Percentiles rank a stretch among this genome's conserved stretches.
Conservation (phyloP, 1,140 invertebrate species). For the Aphelinus certus region DNA sequence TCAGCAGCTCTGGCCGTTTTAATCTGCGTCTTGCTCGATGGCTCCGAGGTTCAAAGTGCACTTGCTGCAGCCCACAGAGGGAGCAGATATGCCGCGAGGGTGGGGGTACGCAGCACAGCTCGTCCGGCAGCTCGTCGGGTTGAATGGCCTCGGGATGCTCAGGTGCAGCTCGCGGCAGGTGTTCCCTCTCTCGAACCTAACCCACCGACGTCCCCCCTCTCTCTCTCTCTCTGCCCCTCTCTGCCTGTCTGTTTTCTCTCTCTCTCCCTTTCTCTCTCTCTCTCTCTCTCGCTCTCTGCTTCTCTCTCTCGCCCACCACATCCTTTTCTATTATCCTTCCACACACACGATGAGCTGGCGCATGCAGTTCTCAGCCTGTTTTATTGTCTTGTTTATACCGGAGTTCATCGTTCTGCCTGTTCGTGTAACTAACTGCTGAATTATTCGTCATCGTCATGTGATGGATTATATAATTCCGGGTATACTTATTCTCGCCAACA, state of each 20-base stretch:
- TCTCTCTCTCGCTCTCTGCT: no score
- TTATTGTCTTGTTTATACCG: background rate
- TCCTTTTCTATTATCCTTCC: slow-evolving; percentile 20
- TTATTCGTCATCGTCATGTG: background rate
- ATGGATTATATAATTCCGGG: background rate
- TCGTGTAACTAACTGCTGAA: background rate
- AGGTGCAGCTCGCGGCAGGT: slow-evolving; percentile 43
- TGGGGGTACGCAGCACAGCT: background rate
- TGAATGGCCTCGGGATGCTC: slow-evolving; percentile 43
- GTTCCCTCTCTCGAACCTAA: slow-evolving; percentile 21
- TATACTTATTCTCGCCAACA: no score
- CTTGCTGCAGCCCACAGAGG: background rate
- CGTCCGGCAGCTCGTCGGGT: slow-evolving; percentile 16
- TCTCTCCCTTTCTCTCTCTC: background rate
- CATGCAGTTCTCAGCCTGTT: background rate
- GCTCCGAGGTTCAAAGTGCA: slow-evolving; percentile 34
- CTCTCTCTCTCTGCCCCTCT: background rate
- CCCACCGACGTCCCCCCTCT: background rate
- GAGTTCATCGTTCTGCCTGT: background rate
- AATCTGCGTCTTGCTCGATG: slow-evolving; percentile 3
- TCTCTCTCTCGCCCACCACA: background rate
- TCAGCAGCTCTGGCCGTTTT: slow-evolving; percentile 8
- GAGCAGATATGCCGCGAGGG: slow-evolving; percentile 1
- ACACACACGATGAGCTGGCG: background rate
- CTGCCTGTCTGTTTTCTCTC: slow-evolving; percentile 20